Conservation (phyloP, 2,113 vertebrate species). For the Pardalotus punctatus region DNA sequence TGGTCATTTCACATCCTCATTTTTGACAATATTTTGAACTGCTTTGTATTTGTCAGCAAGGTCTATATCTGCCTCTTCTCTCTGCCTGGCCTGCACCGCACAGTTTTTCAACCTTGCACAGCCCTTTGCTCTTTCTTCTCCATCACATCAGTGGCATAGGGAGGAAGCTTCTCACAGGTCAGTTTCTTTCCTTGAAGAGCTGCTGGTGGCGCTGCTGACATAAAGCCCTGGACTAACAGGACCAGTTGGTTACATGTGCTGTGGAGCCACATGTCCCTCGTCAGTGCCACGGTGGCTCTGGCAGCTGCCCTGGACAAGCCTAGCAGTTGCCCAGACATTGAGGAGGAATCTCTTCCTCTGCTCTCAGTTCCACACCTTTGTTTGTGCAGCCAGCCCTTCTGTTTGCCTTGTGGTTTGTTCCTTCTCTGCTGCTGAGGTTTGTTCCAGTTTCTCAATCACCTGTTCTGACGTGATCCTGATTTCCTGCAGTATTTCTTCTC, state of each 20-base stretch:
- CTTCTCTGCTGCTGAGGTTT: conserved; percentile 47
- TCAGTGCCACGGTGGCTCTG: not conserved
- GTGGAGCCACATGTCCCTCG: not conserved
- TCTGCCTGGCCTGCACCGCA: not conserved
- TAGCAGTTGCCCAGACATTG: not conserved
- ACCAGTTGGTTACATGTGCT: not conserved
- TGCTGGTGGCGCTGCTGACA: not conserved
- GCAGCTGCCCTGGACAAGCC: not conserved
- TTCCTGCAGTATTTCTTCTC: conserved; percentile 63
- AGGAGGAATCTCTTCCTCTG: not conserved
- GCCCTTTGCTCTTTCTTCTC: not conserved
- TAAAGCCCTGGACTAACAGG: not conserved
- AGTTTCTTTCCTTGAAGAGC: not conserved
- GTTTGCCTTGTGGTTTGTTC: conserved; percentile 50
- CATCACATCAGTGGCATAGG: not conserved
- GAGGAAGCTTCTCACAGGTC: not conserved
- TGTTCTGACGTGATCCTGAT: conserved; percentile 57
- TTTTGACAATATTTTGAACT: not conserved
- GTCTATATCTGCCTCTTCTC: not conserved
- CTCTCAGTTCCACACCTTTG: conserved; percentile 16
- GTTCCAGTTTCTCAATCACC: conserved; percentile 63
- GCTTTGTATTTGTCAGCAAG: not conserved
- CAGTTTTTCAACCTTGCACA: not conserved
- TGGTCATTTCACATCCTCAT: not conserved
- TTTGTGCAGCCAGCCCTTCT: conserved; percentile 40